Evolutionary conservation across 1,140 invertebrate species (phyloP), one percentile per base, ranked within the genome.

Genomic region (Drosophila equinoxialis): DNA sequence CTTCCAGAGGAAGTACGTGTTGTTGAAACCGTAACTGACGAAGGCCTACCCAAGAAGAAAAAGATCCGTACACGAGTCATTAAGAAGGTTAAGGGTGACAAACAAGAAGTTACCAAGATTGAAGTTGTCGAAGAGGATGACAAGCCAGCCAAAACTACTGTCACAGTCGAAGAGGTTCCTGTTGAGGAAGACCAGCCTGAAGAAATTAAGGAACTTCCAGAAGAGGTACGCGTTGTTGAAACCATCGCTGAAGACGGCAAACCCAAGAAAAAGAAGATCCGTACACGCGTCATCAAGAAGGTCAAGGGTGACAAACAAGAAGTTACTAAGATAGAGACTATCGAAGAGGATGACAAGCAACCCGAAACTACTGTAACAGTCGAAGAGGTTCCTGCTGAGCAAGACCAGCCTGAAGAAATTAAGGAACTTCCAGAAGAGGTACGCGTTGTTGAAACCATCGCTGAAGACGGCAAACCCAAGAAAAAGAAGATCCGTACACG

Each of bases 381-480:
- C 30, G 83, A 91, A 76, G 77, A 79, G 61, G 45, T 71, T 42
- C 48, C 62, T 54, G 8, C 66, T 6, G 71, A 79, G 65, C 68
- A 90, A 20, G 51, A 54, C 0, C 62, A 74, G 17, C 66, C 69
- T n/a, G 61, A 60, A 42, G 70, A 84, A 10, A 75, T 92, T 5
- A 90, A 93, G 59, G 92, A 93, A 82, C 61, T 84, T 23, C 93
- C 92, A 10, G 92, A 93, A 81, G 41, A 68, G 57, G 71, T 69
- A 5, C 37, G 23, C 10, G 63, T 92, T 6, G 83, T 91, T 62
- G 91, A 92, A 82, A 86, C 65, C 23, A 14, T 54, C 17, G 61
- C 81, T 5, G 71, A 90, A 26, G 69, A 81, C 51, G 80, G 81
- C n/a, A 77, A 83, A 75, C 81, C 68, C 7, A 90, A 65, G 61